These are phyloP conservation scores for Gambusia yucatana DNA, from an alignment of 2,797 vertebrate genomes.

Conservation along the genomic window DNA sequence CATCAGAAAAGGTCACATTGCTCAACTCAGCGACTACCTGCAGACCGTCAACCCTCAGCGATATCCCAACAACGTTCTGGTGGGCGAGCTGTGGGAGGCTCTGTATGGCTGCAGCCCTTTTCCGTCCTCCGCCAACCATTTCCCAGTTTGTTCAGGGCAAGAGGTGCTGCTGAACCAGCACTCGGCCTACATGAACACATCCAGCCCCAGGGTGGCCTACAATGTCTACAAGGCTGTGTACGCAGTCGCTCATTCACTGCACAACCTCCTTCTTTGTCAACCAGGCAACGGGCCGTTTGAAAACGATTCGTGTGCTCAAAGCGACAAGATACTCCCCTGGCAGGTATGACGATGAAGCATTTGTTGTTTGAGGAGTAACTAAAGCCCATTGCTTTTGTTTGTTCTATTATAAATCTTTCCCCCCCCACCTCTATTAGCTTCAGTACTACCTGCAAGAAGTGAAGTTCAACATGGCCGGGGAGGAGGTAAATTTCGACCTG, in stretches of 20 bases:
- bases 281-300: constrained; percentile 72
- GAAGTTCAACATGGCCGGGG: constrained; percentile 70
- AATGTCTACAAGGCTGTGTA: constrained; percentile 82
- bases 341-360: constrained; percentile 68
- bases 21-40: constrained; percentile 73
- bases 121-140: constrained; percentile 12
- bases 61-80: constrained; percentile 66
- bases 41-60: constrained; percentile 65
- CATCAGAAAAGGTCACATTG: constrained; percentile 73
- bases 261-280: constrained; percentile 77
- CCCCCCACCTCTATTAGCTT: constrained; percentile 52
- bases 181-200: constrained; percentile 80
- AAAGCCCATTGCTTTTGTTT: constrained; percentile 14
- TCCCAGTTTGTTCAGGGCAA: constrained; percentile 69
- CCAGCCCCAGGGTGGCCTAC: constrained; percentile 78
- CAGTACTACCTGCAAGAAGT: constrained; percentile 80
- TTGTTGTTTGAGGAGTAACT: neutral
- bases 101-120: constrained; percentile 74
- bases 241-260: constrained; percentile 80
- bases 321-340: constrained; percentile 75
- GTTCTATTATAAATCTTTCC: neutral
- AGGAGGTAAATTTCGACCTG: constrained; percentile 80
- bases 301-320: constrained; percentile 74
- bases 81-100: constrained; percentile 76
- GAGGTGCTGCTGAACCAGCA: constrained; percentile 70